phyloP scores from a whole-genome alignment of 2,797 vertebrate species.

The Ctenopoma multispine region DNA sequence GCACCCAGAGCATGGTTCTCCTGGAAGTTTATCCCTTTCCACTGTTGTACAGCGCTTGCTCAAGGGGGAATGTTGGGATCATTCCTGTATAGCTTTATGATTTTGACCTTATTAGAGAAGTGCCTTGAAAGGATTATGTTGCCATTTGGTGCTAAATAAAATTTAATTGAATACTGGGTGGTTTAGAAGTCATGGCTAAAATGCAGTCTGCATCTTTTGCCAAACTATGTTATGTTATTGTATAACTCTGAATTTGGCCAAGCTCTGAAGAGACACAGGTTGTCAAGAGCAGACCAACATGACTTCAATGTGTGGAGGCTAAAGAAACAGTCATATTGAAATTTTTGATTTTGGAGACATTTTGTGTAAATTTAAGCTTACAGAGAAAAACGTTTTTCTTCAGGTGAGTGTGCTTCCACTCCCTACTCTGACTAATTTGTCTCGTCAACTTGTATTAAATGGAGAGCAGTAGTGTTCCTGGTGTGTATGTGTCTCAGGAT shows the following conservation, averaged over 20 bases:
- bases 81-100: no score
- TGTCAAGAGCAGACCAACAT: not conserved
- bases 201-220: not conserved
- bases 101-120: no score
- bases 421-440: constrained; percentile 34
- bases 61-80: no score
- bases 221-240: not conserved
- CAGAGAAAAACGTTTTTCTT: not conserved
- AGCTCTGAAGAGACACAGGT: not conserved
- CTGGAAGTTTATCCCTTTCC: no score
- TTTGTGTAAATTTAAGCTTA: not conserved
- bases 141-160: no score
- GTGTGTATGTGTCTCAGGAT: constrained; percentile 49
- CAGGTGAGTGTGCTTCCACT: constrained; percentile 10
- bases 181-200: not conserved
- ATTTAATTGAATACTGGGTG: not conserved
- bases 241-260: not conserved
- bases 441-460: constrained; percentile 59
- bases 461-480: constrained; percentile 40
- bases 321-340: not conserved
- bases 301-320: not conserved
- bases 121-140: no score
- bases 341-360: not conserved
- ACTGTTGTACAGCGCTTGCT: no score
- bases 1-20: no score